These are phyloP conservation scores for Idaea dimidiata DNA, from an alignment of 2,888 invertebrate species.

Conservation along the genomic window DNA sequence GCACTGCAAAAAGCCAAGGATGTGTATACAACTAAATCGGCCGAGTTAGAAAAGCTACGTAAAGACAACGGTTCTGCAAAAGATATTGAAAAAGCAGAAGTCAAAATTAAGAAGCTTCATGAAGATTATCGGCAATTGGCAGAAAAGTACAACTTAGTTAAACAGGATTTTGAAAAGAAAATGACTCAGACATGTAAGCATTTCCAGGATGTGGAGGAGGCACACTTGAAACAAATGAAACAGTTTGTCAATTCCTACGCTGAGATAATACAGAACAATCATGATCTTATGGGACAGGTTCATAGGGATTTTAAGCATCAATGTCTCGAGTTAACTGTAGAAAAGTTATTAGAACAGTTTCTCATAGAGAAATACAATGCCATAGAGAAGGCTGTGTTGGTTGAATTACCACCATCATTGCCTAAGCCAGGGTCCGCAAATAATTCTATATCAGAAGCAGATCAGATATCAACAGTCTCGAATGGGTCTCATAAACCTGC, in stretches of 20 bases:
- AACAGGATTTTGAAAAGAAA: slow-evolving; percentile 97
- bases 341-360: slow-evolving; percentile 95
- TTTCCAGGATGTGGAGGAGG: slow-evolving; percentile 97
- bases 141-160: slow-evolving; percentile 94
- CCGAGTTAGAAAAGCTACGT: slow-evolving; percentile 93
- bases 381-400: slow-evolving; percentile 93
- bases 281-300: slow-evolving; percentile 95
- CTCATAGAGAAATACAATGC: slow-evolving; percentile 96
- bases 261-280: slow-evolving; percentile 92
- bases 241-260: slow-evolving; percentile 95
- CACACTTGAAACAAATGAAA: slow-evolving; percentile 96
- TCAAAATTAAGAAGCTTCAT: slow-evolving; percentile 94
- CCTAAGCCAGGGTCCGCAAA: slow-evolving; percentile 75
- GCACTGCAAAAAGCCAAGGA: slow-evolving; percentile 96
- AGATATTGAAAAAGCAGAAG: slow-evolving; percentile 96
- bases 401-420: slow-evolving; percentile 66
- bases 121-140: slow-evolving; percentile 96
- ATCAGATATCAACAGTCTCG: slow-evolving; percentile 72
- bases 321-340: slow-evolving; percentile 94
- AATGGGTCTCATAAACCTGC: slow-evolving; percentile 75
- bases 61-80: slow-evolving; percentile 95
- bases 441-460: slow-evolving; percentile 77
- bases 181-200: slow-evolving; percentile 96
- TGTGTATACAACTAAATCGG: slow-evolving; percentile 90
- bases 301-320: slow-evolving; percentile 95